These are phyloP conservation scores for Drosophila orosa DNA, from an alignment of 1,140 invertebrate genomes.

Conservation along the genomic window DNA sequence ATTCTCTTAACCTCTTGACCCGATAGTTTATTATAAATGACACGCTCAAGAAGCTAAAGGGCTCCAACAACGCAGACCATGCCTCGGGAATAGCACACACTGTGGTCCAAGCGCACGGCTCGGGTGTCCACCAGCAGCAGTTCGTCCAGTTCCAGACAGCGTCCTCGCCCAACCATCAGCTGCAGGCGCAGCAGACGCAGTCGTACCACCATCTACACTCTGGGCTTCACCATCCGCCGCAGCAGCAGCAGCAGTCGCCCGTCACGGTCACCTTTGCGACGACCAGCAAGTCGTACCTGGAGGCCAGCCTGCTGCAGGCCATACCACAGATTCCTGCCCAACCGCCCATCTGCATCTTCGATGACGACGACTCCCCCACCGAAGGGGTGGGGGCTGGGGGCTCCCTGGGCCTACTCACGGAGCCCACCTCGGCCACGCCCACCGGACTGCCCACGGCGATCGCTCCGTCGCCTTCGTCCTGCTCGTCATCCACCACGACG, in stretches of 20 bases:
- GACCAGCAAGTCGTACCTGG: slow-evolving; percentile 67
- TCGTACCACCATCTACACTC: slow-evolving; percentile 70
- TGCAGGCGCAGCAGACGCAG: slow-evolving; percentile 54
- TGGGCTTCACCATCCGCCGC: slow-evolving; percentile 59
- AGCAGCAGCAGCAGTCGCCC: slow-evolving; percentile 46
- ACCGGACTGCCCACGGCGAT: slow-evolving; percentile 60
- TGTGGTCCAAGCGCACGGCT: slow-evolving; percentile 46
- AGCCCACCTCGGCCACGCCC: slow-evolving; percentile 37
- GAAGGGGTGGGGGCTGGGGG: slow-evolving; percentile 47
- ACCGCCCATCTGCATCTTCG: slow-evolving; percentile 82
- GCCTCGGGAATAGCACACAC: slow-evolving; percentile 59
- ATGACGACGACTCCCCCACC: slow-evolving; percentile 78
- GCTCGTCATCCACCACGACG: slow-evolving; percentile 73
- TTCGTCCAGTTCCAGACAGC: slow-evolving; percentile 61
- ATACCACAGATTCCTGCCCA: slow-evolving; percentile 83
- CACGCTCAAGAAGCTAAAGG: slow-evolving; percentile 82
- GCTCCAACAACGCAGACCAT: slow-evolving; percentile 71
- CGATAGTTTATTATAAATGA: slow-evolving; percentile 84
- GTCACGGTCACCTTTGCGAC: slow-evolving; percentile 64
- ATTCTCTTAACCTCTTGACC: slow-evolving; percentile 9
- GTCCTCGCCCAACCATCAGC: slow-evolving; percentile 45
- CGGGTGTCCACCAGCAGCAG: slow-evolving; percentile 58
- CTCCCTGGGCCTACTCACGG: slow-evolving; percentile 66
- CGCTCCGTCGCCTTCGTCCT: slow-evolving; percentile 71
- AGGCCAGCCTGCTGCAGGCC: slow-evolving; percentile 77